Evolutionary conservation across 2,113 vertebrate species (phyloP).

Genomic region (Heteronetta atricapilla): DNA sequence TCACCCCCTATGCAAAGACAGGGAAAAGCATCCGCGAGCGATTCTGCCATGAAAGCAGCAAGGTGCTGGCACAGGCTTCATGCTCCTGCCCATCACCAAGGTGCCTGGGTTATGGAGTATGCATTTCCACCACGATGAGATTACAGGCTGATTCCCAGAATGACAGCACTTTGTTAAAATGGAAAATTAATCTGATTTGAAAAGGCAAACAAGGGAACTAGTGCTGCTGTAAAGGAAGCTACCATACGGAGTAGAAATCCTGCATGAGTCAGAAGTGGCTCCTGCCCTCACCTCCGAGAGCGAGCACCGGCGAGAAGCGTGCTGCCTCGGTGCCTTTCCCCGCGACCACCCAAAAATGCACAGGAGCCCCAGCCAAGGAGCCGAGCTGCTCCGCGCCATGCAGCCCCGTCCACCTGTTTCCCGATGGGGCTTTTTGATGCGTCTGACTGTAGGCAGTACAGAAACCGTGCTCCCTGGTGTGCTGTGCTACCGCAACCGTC

Average conservation of each 20-base stretch:
- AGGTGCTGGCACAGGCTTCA: background rate
- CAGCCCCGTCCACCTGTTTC: slow-evolving; percentile 27
- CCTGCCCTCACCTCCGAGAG: background rate
- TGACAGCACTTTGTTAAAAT: background rate
- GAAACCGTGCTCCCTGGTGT: background rate
- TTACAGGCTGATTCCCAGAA: background rate
- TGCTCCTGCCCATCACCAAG: background rate
- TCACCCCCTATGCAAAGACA: accelerated
- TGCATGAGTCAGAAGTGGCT: background rate
- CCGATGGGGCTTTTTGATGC: background rate
- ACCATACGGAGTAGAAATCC: accelerated
- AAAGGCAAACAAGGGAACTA: background rate
- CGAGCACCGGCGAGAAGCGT: background rate
- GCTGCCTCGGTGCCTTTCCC: background rate
- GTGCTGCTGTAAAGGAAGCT: background rate
- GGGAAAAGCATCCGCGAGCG: accelerated
- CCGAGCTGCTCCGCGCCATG: background rate
- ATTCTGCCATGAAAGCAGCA: accelerated
- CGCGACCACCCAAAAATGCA: accelerated
- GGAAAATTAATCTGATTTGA: slow-evolving; percentile 7
- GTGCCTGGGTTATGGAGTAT: background rate
- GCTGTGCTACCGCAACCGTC: background rate
- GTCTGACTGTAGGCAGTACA: background rate
- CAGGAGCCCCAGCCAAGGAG: background rate
- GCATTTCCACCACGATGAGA: background rate